Evolutionary conservation across 2,888 invertebrate genomes (phyloP), one percentile per base, ranked within the genome.

Genomic region (Phortica magna): DNA sequence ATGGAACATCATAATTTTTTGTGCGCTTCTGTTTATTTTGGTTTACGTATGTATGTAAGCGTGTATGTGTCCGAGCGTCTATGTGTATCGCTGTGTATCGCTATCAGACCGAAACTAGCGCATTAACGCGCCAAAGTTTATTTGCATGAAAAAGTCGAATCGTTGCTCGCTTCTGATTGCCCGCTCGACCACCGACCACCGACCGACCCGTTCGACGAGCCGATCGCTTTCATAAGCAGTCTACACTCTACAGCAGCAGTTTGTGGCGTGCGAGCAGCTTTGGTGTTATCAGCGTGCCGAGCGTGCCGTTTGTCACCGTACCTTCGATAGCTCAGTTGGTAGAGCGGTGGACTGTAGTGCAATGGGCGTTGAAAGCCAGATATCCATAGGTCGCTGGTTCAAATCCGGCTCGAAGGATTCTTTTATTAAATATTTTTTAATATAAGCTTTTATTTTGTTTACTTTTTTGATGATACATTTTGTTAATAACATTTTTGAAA

Each of bases 261-360:
- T 31, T 4, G 31, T 31, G 5, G 3, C 5, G 31, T 31, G 31
- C 31, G 31, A 31, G 5, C 31, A 31, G 31, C 31, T 31, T 31
- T 31, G 31, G 31, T 31, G 31, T 31, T 31, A 31, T 31, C 31
- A 31, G 31, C 31, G 31, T 4, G 31, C 31, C 31, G 31, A 31
- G 31, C 31, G 31, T 31, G 1, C 31, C 5, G 31, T 31, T 31
- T 31, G 31, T 31, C 31, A 31, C 31, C 31, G 31, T 31, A 67
- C 85, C 85, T 87, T 86, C 85, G 87, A 87, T 86, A 86, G 85
- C 87, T 86, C 87, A 86, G 85, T 86, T 86, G 87, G 85, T 86
- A 86, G 87, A 86, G 85, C 85, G 85, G 85, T 86, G 87, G 85
- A 86, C 85, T 86, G 85, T 86, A 86, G 85, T 22, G 22, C 31